These are phyloP conservation scores for Crypturellus undulatus DNA, from an alignment of 2,113 vertebrate genomes.

Conservation along the genomic window DNA sequence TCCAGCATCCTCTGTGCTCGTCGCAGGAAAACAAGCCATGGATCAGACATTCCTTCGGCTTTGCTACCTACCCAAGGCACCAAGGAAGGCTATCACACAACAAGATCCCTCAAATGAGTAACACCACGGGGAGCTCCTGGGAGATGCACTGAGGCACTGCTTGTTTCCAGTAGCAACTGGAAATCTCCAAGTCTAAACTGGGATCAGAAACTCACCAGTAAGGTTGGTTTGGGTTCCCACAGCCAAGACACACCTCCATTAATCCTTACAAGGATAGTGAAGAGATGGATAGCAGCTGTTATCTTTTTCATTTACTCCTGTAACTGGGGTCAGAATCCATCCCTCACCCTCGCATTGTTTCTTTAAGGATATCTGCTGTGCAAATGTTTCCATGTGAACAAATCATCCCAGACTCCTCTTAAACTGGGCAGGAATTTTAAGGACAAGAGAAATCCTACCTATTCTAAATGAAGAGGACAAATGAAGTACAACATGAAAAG, in stretches of 20 bases:
- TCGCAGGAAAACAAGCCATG: background rate
- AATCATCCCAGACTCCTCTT: background rate
- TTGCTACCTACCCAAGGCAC: background rate
- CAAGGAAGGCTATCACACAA: background rate
- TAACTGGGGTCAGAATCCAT: background rate
- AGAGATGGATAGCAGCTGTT: background rate
- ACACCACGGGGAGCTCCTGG: background rate
- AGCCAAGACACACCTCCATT: background rate
- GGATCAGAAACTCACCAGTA: background rate
- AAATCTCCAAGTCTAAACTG: background rate
- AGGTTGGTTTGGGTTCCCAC: background rate
- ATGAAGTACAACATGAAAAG: background rate
- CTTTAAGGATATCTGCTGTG: background rate
- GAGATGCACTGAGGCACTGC: background rate
- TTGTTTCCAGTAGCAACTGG: background rate
- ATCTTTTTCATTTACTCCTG: background rate
- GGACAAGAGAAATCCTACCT: background rate
- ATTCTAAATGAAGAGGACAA: background rate
- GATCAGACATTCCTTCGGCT: background rate
- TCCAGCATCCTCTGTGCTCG: background rate
- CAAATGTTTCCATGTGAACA: background rate
- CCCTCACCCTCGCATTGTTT: background rate
- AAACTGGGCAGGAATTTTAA: background rate
- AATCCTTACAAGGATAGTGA: background rate
- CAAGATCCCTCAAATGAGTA: background rate